Percentiles rank a stretch among this genome's conserved stretches.
Evolutionary conservation across 2,797 vertebrate genomes (phyloP).

Genomic region (Microchirus variegatus): DNA sequence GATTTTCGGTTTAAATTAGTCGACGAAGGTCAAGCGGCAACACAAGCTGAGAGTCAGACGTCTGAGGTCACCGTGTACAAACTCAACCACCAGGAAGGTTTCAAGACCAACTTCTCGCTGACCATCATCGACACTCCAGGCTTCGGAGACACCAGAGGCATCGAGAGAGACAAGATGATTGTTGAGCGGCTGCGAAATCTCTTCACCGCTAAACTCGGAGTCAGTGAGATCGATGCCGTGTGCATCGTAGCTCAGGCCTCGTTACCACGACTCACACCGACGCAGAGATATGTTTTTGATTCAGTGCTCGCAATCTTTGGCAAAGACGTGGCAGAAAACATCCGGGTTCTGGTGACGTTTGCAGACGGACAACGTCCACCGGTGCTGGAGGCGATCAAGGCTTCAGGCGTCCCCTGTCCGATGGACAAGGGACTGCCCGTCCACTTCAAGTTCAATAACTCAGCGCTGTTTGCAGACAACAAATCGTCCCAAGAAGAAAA

Average conservation of each 20-base stretch:
- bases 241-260: conserved; percentile 14
- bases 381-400: conserved; percentile 42
- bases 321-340: conserved; percentile 54
- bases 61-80: conserved; percentile 44
- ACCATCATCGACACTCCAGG: conserved; percentile 58
- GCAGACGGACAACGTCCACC: conserved; percentile 32
- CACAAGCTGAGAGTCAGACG: conserved; percentile 43
- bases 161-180: conserved; percentile 3
- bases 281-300: conserved; percentile 54
- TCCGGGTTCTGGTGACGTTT: conserved; percentile 54
- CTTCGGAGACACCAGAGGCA: conserved; percentile 23
- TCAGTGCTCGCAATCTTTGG: conserved; percentile 55
- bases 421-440: conserved; percentile 16
- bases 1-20: conserved; percentile 31
- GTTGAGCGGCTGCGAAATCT: conserved; percentile 6
- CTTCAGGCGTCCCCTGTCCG: conserved; percentile 42
- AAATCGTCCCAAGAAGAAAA: no score
- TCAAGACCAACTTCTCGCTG: conserved; percentile 29
- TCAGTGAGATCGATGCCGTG: conserved; percentile 15
- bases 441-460: conserved; percentile 69
- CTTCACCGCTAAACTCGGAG: neutral
- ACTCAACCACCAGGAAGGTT: conserved; percentile 37
- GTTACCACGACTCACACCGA: conserved; percentile 12
- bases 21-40: neutral
- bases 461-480: conserved; percentile 36